Evolutionary conservation across 2,888 invertebrate genomes (phyloP), one percentile per base, ranked within the genome.

Genomic region (Digitonthophagus gazella): DNA sequence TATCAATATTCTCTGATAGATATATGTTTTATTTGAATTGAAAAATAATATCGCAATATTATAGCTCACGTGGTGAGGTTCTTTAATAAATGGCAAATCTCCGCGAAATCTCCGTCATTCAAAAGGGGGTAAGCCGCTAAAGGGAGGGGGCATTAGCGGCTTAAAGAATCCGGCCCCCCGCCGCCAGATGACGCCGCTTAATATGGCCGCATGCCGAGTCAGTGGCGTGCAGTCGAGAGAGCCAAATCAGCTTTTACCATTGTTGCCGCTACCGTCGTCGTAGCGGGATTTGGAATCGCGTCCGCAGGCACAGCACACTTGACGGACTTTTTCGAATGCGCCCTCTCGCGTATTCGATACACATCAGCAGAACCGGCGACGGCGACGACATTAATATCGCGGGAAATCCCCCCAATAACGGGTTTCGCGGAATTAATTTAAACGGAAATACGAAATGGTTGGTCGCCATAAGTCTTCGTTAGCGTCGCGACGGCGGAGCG

Each of bases 201-300:
- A 44, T 44, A 44, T 44, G 28, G 28, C 11, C 28, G 15, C 18
- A 58, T 18, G 58, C 58, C 14, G 15, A 58, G 18, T 15, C 58
- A 58, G 58, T 58, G 58, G 58, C 58, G 58, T 58, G 18, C 58
- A 18, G 58, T 18, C 16, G 58, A 58, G 58, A 18, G 58, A 14
- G 11, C 18, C 15, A 58, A 58, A 58, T 58, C 58, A 58, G 58
- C 58, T 58, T 44, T 58, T 58, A 15, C 58, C 58, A 58, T 58
- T 58, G 58, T 58, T 58, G 58, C 58, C 58, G 58, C 8, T 15
- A 18, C 16, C 18, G 15, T 58, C 58, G 18, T 14, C 15, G 15
- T 11, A n/a, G 58, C 8, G 15, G 15, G 58, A 58, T 58, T 16
- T 58, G 14, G 58, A 15, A 16, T 58, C 58, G 58, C 58, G 58